Conservation (phyloP, 2,113 vertebrate species). For the Catharus minimus region DNA sequence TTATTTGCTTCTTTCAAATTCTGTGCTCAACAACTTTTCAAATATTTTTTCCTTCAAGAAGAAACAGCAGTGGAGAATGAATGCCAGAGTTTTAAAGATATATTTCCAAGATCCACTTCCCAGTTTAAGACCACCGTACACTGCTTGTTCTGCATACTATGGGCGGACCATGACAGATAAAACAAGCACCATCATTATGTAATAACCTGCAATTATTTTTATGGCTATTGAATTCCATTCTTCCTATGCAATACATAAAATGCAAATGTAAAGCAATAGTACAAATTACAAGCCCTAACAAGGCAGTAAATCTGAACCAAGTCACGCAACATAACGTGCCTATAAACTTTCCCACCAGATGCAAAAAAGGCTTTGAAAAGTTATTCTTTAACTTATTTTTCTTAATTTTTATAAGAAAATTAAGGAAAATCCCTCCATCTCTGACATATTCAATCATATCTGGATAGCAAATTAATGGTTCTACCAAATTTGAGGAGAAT, state of each 20-base stretch:
- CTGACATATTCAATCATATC: not conserved
- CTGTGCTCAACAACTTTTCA: not conserved
- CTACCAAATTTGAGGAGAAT: not conserved
- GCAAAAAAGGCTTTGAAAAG: conserved; percentile 19
- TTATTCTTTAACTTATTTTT: not conserved
- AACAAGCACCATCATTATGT: conserved; percentile 77
- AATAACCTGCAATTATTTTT: conserved; percentile 93
- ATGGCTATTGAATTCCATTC: conserved; percentile 90
- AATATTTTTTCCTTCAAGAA: not conserved
- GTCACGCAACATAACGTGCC: conserved; percentile 79
- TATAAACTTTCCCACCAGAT: conserved; percentile 48
- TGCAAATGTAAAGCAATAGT: conserved; percentile 80
- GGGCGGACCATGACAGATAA: conserved; percentile 54
- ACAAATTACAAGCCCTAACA: conserved; percentile 90
- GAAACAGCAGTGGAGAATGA: not conserved
- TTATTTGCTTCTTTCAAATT: not conserved
- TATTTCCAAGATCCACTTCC: not conserved
- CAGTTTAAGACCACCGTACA: not conserved
- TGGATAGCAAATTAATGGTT: not conserved
- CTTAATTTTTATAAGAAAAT: not conserved
- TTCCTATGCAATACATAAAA: conserved; percentile 88
- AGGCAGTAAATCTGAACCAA: conserved; percentile 79
- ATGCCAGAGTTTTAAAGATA: not conserved
- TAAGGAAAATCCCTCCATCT: not conserved
- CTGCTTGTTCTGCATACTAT: conserved; percentile 18